These are phyloP conservation scores for Trachythela sp. DNA, from an alignment of 64 coral and sea anemone species.

Conservation along the genomic window DNA sequence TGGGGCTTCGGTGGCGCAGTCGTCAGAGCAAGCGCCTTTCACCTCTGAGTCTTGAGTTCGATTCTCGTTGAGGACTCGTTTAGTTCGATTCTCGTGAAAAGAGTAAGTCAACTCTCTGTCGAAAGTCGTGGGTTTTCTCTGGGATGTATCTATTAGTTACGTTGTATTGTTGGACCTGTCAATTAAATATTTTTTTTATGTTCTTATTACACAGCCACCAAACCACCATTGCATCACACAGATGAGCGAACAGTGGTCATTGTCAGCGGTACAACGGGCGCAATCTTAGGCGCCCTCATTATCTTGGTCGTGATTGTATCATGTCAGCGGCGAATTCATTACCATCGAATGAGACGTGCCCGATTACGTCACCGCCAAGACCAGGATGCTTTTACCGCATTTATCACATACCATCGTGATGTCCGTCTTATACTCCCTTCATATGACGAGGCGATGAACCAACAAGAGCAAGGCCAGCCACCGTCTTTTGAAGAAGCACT, in stretches of 20 bases:
- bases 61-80: too few species aligned
- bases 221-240: not conserved
- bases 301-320: not conserved
- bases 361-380: not conserved
- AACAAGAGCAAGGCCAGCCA: not conserved
- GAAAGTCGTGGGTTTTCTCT: too few species aligned
- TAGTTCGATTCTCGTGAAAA: too few species aligned
- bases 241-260: not conserved
- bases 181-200: too few species aligned
- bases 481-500: not conserved
- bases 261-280: not conserved
- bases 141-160: too few species aligned
- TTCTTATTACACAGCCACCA: not conserved
- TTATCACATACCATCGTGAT: not conserved
- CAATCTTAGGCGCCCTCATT: not conserved
- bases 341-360: not conserved
- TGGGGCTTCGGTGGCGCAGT: too few species aligned
- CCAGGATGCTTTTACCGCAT: conserved; percentile 10
- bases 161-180: too few species aligned
- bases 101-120: too few species aligned
- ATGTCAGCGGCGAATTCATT: not conserved
- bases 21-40: too few species aligned
- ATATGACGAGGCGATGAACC: not conserved
- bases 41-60: too few species aligned
- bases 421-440: not conserved